Conservation (phyloP, 2,113 vertebrate species). For the Misgurnus anguillicaudatus region DNA sequence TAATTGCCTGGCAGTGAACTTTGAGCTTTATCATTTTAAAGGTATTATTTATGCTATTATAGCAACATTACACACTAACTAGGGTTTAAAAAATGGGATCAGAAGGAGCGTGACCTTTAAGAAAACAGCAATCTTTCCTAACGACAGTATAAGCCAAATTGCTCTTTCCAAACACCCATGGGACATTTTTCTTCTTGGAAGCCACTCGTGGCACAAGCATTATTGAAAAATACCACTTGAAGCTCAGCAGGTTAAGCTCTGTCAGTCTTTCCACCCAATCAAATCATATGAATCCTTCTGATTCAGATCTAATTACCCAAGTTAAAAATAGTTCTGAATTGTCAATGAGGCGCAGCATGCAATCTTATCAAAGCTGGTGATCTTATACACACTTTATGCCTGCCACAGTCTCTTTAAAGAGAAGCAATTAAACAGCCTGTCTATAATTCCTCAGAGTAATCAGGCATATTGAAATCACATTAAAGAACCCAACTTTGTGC, state of each 20-base stretch:
- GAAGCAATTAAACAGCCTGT: constrained; percentile 22
- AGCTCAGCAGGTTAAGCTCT: constrained; percentile 1
- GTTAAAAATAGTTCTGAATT: constrained; percentile 47
- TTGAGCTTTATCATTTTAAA: no score
- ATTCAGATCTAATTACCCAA: constrained; percentile 23
- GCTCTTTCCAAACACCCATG: not conserved
- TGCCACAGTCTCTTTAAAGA: constrained; percentile 9
- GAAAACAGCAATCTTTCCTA: constrained; percentile 12
- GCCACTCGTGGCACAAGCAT: not conserved
- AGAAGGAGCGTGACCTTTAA: no score
- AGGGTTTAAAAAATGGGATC: no score
- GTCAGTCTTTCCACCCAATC: constrained; percentile 8
- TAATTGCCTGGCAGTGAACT: no score
- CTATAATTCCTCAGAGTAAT: not conserved
- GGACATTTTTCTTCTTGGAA: constrained; percentile 32
- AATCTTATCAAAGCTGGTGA: constrained; percentile 66
- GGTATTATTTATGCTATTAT: no score
- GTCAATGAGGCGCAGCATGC: constrained; percentile 24
- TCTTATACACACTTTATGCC: constrained; percentile 33
- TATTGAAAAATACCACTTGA: constrained; percentile 4
- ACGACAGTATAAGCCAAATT: not conserved
- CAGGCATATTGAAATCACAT: not conserved
- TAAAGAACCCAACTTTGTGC: not conserved
- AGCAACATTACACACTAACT: no score
- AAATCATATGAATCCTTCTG: constrained; percentile 24